These are phyloP conservation scores for Meteorus cinctellus DNA, from an alignment of 2,888 invertebrate species.

Conservation along the genomic window DNA sequence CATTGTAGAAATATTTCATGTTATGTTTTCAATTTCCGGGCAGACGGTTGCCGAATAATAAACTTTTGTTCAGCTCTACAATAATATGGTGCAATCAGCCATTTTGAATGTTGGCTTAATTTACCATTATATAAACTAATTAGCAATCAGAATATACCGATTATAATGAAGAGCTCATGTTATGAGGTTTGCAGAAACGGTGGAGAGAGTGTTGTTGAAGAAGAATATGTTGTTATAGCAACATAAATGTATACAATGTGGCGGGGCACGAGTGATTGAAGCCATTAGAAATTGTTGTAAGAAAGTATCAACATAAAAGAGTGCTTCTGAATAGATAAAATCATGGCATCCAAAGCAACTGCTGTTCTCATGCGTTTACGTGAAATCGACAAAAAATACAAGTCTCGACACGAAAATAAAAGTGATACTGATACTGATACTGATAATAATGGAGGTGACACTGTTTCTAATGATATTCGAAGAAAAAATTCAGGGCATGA, in stretches of 20 bases:
- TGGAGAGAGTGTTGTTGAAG: not conserved
- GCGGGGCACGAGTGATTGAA: not conserved
- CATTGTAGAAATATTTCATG: too few relatives aligned
- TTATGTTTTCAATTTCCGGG: too few relatives aligned
- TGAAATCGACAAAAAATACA: slow-evolving; percentile 67
- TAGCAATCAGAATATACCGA: too few relatives aligned
- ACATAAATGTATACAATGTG: slow-evolving; percentile 27
- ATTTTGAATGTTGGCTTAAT: too few relatives aligned
- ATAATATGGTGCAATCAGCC: too few relatives aligned
- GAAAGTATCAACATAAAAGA: too few relatives aligned
- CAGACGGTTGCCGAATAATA: too few relatives aligned
- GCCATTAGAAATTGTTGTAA: too few relatives aligned
- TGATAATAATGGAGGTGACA: slow-evolving; percentile 51
- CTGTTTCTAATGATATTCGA: not conserved
- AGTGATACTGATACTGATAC: slow-evolving; percentile 48
- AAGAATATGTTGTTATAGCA: not conserved
- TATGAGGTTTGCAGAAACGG: too few relatives aligned
- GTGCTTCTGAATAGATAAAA: slow-evolving; percentile 45
- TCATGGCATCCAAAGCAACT: slow-evolving; percentile 61
- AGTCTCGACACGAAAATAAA: slow-evolving; percentile 49
- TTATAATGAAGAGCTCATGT: too few relatives aligned
- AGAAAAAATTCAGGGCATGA: not conserved
- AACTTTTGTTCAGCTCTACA: too few relatives aligned
- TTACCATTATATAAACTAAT: too few relatives aligned
- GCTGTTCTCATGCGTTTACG: slow-evolving; percentile 61